Percentiles rank a stretch among this genome's conserved stretches.
phyloP scores from a whole-genome alignment of 2,888 invertebrate species.

The Dryomyza anilis region DNA sequence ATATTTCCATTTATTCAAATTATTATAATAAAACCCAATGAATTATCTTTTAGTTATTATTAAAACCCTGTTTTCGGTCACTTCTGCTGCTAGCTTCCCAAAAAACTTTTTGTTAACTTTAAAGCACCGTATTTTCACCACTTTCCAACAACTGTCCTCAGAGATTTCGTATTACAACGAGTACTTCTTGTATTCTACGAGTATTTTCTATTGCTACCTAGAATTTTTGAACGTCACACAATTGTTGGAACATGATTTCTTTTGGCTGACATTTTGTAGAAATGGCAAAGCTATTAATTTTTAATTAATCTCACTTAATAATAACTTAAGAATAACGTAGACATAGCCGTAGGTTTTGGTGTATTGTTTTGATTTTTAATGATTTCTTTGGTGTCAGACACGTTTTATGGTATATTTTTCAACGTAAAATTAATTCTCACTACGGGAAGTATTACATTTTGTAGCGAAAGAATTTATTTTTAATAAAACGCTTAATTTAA shows the following conservation, averaged over 20 bases:
- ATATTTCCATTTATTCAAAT: no score
- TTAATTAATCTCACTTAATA: conserved; percentile 27
- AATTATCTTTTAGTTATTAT: no score
- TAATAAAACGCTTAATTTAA: no score
- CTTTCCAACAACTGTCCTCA: background rate
- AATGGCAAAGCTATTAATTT: conserved; percentile 20
- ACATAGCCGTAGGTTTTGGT: conserved; percentile 6
- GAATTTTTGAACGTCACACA: background rate
- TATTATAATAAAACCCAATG: no score
- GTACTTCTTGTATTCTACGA: background rate
- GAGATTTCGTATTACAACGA: background rate
- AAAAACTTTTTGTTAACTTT: conserved; percentile 4
- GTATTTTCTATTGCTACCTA: background rate
- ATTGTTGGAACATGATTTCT: background rate
- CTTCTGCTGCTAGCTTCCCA: no score
- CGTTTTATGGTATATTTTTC: no score
- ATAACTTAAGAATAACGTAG: conserved; percentile 13
- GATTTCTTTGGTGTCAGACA: background rate
- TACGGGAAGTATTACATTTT: no score
- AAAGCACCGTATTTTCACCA: background rate
- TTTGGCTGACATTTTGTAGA: background rate
- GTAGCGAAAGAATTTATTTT: no score
- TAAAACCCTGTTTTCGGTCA: no score
- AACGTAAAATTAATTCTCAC: background rate
- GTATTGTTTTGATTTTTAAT: background rate